Evolutionary conservation across 2,113 vertebrate genomes (phyloP).

Genomic region (Atrichornis clamosus): DNA sequence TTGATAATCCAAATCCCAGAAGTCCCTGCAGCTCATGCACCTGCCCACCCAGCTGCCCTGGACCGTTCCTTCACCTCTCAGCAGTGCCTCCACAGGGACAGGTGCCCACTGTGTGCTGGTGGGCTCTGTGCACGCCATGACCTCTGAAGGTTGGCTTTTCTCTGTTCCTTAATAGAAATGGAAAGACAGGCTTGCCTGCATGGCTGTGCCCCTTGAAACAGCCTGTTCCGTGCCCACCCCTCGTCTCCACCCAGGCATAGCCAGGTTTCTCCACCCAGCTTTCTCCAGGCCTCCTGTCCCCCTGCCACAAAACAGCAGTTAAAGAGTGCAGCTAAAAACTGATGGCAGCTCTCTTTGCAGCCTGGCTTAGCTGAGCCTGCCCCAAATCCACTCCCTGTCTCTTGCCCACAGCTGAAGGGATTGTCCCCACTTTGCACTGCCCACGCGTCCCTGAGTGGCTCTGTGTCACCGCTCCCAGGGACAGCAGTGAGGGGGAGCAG

Average conservation of each 20-base stretch:
- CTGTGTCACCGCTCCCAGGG: not conserved
- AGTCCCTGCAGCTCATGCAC: not conserved
- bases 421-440: not conserved
- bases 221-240: not conserved
- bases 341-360: not conserved
- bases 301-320: not conserved
- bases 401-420: not conserved
- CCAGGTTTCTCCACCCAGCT: not conserved
- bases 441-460: not conserved
- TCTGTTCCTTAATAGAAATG: not conserved
- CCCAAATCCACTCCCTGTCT: not conserved
- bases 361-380: not conserved
- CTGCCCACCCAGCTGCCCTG: not conserved
- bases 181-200: not conserved
- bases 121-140: not conserved
- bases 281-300: not conserved
- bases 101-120: not conserved
- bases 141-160: not conserved
- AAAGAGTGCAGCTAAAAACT: not conserved
- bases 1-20: not conserved
- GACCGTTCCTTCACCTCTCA: not conserved
- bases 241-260: not conserved
- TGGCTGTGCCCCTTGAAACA: not conserved
- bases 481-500: not conserved
- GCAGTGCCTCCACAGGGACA: not conserved